Conservation (phyloP, 2,113 vertebrate genomes). For the Propithecus coquereli region DNA sequence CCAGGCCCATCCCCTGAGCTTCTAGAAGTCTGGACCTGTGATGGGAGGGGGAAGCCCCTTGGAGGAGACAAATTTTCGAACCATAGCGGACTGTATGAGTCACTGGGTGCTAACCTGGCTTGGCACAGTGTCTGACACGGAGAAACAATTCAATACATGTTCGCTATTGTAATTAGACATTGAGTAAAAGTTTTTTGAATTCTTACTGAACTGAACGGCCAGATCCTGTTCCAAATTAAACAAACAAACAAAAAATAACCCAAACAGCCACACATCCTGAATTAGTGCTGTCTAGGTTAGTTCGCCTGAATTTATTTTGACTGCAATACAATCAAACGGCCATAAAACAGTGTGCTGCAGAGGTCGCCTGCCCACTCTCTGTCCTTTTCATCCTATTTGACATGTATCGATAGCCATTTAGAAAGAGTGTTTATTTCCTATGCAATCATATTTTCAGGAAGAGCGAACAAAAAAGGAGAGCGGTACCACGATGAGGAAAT, state of each 20-base stretch:
- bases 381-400: constrained; percentile 9
- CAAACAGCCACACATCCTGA: not conserved
- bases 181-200: constrained; percentile 36
- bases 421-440: constrained; percentile 73
- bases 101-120: not conserved
- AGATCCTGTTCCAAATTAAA: constrained; percentile 44
- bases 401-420: constrained; percentile 60
- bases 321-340: constrained; percentile 26
- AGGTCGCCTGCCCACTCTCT: not conserved
- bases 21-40: not conserved
- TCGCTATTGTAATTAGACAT: not conserved
- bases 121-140: not conserved
- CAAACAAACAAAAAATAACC: constrained; percentile 25
- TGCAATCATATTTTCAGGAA: constrained; percentile 71
- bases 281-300: constrained; percentile 23
- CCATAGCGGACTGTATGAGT: not conserved
- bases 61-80: not conserved
- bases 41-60: not conserved
- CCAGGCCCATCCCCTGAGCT: not conserved
- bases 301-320: constrained; percentile 57
- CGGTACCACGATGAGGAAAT: constrained; percentile 69
- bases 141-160: not conserved
- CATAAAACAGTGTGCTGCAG: not conserved
- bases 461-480: constrained; percentile 61
- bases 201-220: constrained; percentile 6